Conservation (phyloP, 2,113 vertebrate species). For the Setophaga petechia region DNA sequence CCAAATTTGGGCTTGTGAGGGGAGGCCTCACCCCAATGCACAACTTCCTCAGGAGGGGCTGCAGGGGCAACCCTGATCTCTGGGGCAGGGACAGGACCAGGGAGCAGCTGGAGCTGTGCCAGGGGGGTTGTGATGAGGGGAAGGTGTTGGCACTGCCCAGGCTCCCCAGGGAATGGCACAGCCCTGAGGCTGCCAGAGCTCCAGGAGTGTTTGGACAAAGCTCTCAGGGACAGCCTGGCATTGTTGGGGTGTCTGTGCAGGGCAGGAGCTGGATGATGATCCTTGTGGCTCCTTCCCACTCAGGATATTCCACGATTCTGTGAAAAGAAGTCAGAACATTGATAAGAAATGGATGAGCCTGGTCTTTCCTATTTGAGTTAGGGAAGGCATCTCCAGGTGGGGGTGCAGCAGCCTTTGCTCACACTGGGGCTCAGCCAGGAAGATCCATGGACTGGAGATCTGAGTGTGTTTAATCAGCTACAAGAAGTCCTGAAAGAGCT, state of each 20-base stretch:
- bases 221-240: background rate
- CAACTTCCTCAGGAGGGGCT: background rate
- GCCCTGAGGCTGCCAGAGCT: background rate
- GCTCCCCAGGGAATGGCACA: background rate
- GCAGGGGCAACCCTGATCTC: background rate
- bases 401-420: background rate
- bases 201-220: rapidly evolving
- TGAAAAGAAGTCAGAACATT: background rate
- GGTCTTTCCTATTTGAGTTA: background rate
- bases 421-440: background rate
- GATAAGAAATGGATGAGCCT: background rate
- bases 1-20: background rate
- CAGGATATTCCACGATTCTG: background rate
- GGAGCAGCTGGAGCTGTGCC: background rate
- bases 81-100: background rate
- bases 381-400: background rate
- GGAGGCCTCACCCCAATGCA: background rate
- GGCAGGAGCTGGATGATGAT: background rate
- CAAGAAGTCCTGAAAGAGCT: background rate
- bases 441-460: background rate
- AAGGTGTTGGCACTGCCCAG: background rate
- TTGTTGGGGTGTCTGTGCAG: background rate
- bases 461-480: background rate
- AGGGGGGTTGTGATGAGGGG: rapidly evolving
- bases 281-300: rapidly evolving